Evolutionary conservation across 2,113 vertebrate species (phyloP).

Genomic region (Psittacula cyanocephala): DNA sequence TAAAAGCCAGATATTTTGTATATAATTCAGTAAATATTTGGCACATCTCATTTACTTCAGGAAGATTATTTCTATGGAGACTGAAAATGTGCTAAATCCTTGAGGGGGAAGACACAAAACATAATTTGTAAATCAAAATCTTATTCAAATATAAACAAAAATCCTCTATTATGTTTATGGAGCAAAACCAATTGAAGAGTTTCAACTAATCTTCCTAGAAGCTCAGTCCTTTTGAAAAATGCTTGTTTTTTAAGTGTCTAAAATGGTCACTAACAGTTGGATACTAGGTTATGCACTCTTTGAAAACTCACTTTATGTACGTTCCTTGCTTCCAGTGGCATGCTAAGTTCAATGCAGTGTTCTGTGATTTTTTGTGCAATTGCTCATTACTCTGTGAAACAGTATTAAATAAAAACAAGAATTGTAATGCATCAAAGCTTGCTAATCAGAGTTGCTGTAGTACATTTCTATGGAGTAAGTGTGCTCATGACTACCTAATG

Average conservation of each 20-base stretch:
- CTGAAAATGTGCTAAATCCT: not conserved
- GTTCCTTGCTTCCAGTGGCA: not conserved
- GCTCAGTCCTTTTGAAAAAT: not conserved
- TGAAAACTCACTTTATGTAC: not conserved
- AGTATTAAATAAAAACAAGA: not conserved
- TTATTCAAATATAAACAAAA: not conserved
- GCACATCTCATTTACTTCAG: not conserved
- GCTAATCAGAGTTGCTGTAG: slow-evolving; percentile 27
- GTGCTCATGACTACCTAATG: slow-evolving; percentile 56
- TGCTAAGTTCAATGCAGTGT: not conserved
- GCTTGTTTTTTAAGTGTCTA: not conserved
- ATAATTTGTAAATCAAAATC: not conserved
- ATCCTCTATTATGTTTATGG: not conserved
- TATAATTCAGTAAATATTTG: not conserved
- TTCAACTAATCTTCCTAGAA: not conserved
- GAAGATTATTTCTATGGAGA: not conserved
- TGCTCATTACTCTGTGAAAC: not conserved
- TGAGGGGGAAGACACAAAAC: not conserved
- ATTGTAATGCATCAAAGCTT: slow-evolving; percentile 2
- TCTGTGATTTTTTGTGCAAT: not conserved
- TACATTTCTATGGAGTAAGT: slow-evolving; percentile 6
- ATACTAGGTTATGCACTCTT: not conserved
- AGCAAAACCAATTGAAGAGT: not conserved
- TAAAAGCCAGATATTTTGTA: not conserved
- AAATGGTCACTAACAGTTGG: not conserved